These are phyloP conservation scores for Hippoglossus stenolepis DNA, from an alignment of 2,113 vertebrate species.

Conservation along the genomic window DNA sequence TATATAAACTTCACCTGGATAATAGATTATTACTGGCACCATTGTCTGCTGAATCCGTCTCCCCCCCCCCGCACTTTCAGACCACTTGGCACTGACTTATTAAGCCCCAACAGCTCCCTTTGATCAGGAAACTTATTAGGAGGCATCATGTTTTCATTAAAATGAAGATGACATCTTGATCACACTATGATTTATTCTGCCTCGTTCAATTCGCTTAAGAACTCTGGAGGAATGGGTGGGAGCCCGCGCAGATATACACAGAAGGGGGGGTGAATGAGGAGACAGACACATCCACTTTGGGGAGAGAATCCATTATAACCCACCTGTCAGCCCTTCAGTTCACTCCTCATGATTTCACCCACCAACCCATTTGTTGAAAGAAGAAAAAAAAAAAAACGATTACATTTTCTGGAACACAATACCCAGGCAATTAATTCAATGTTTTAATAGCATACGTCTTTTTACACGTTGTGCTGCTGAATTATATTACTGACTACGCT, in stretches of 20 bases:
- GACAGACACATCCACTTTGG: constrained; percentile 63
- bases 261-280: constrained; percentile 25
- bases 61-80: no score
- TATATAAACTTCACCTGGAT: constrained; percentile 18
- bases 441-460: constrained; percentile 43
- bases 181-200: constrained; percentile 75
- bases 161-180: constrained; percentile 78
- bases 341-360: constrained; percentile 66
- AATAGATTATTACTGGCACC: constrained; percentile 46
- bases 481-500: constrained; percentile 32
- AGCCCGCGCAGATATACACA: background rate
- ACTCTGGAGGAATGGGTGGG: constrained; percentile 54
- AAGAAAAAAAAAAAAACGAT: constrained; percentile 23
- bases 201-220: constrained; percentile 69
- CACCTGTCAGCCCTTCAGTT: constrained; percentile 73
- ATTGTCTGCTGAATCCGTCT: constrained; percentile 43
- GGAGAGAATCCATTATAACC: constrained; percentile 74
- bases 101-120: constrained; percentile 56
- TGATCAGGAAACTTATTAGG: constrained; percentile 74
- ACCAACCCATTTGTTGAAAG: constrained; percentile 56
- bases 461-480: constrained; percentile 33
- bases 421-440: constrained; percentile 63
- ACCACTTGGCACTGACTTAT: constrained; percentile 38
- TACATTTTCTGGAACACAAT: constrained; percentile 65
- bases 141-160: constrained; percentile 79